Evolutionary conservation across 1,140 invertebrate genomes (phyloP).

Genomic region (Drosophila littoralis): DNA sequence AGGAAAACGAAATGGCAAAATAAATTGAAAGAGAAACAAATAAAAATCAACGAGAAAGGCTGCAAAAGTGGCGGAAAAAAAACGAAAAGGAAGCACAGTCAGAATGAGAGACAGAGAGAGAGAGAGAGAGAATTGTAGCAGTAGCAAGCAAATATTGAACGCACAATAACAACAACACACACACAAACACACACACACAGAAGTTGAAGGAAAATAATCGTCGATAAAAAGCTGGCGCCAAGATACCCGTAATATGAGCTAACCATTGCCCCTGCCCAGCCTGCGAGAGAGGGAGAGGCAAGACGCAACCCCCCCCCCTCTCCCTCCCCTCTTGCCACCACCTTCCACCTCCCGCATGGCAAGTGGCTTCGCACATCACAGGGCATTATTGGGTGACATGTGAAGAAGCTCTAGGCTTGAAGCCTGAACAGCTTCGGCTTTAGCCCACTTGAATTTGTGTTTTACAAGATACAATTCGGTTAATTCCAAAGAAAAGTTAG

Average conservation of each 20-base stretch:
- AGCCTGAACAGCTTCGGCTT: constrained; percentile 57
- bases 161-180: constrained; percentile 51
- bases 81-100: constrained; percentile 40
- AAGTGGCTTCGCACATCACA: constrained; percentile 80
- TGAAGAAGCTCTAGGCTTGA: constrained; percentile 75
- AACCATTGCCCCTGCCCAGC: constrained; percentile 65
- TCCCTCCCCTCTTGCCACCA: constrained; percentile 14
- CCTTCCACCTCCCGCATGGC: constrained; percentile 30
- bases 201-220: constrained; percentile 77
- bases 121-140: constrained; percentile 44
- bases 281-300: constrained; percentile 25
- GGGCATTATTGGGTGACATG: constrained; percentile 79
- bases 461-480: constrained; percentile 81
- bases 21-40: constrained; percentile 83
- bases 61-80: constrained; percentile 80
- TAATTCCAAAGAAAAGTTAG: constrained; percentile 81
- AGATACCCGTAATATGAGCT: constrained; percentile 82
- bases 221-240: constrained; percentile 81
- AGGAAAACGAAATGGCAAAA: constrained; percentile 82
- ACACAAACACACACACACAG: constrained; percentile 32
- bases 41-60: constrained; percentile 82
- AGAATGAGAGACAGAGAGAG: constrained; percentile 22
- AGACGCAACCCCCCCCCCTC: constrained; percentile 11
- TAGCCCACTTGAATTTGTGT: constrained; percentile 79
- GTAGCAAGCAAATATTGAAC: constrained; percentile 80